Base-by-base conservation (phyloP, 2,888 invertebrate species). In the Phortica magna region DNA sequence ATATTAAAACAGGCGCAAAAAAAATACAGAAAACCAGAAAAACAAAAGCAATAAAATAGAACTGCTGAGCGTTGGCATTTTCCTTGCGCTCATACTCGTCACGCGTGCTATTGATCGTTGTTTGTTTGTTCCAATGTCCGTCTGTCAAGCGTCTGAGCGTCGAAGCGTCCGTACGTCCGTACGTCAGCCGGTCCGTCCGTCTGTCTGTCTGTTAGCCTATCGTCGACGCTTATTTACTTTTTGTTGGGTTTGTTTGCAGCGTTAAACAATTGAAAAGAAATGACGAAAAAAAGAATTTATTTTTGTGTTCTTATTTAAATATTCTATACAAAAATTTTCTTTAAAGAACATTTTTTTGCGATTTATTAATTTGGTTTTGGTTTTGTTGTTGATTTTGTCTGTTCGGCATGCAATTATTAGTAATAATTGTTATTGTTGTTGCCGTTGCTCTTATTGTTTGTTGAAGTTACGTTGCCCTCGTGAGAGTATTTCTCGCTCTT, bases 41-140 rank as follows among this genome's bases (percentile, higher is more conserved):
- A 4, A 64, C 22, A 19, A 31, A 64, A 64, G 31, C 14, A 64
- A 31, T 9, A 64, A 19, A 64, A 9, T 17, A 19, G 19, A 71
- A 48, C 6, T 31, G 43, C 39, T 31, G 31, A 55, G 55, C 70
- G 55, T 55, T 65, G 31, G 39, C 22, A 61, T 17, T 61, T 55
- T 61, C 61, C 19, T 61, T 61, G 61, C 61, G 17, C 55, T 55
- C n/a, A 55, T 17, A 17, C 55, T n/a, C 55, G 31, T 55, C 55
- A 17, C 55, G n/a, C 55, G 17, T 22, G 19, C 61, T 22, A 14
- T 17, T 22, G 61, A 61, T 61, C 61, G 22, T 22, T 22, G 19
- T 1, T 12, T n/a, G 55, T 55, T 7, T 14, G n/a, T 55, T 7
- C 55, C n/a, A 7, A 17, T 17, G 55, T n/a, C 55, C 17, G 55